Evolutionary conservation across 2,888 invertebrate species (phyloP), one percentile per base, ranked within the genome.

Genomic region (Petrophora chlorosata): DNA sequence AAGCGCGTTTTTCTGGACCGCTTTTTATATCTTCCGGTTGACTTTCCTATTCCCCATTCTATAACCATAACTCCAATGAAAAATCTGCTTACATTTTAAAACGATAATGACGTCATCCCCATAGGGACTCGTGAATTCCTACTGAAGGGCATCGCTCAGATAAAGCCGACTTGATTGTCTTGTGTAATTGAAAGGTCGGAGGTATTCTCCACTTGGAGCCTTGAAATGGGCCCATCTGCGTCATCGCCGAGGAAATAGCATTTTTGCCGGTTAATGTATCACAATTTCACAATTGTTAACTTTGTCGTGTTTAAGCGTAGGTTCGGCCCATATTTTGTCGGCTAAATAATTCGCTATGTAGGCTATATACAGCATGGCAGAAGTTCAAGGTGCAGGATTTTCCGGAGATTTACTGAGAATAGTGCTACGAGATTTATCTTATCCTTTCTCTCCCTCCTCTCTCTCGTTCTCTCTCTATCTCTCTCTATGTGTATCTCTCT

Each of bases 151-250:
- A 66, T 65, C 64, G 61, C 76, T 72, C 60, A 77, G 79, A 85
- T 79, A 85, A 78, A 80, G 74, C 78, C 73, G 73, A 72, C 77
- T 85, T 84, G 85, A 87, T 83, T 85, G 84, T 85, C 76, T 83
- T 74, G 76, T 70, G 83, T 87, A 88, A 87, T 85, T 87, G 87
- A 86, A 86, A 85, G 85, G 83, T 79, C 76, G 73, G 72, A 73
- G 71, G 73, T 71, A 76, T 74, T 78, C 75, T 75, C 73, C 76
- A 70, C 67, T 63, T 56, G 46, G 65, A 76, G 74, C 76, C 73
- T 75, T 80, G 76, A 82, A 84, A 82, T 74, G 76, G 76, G 70
- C 78, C 70, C 84, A 81, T 79, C 78, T 82, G 82, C 65, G 62
- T 53, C 63, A 68, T 67, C 68, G 65, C 61, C 61, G 65, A 65